Percentiles rank a stretch among this genome's conserved stretches.
Evolutionary conservation across 2,113 vertebrate species (phyloP).

Genomic region (Apeltes quadracus): DNA sequence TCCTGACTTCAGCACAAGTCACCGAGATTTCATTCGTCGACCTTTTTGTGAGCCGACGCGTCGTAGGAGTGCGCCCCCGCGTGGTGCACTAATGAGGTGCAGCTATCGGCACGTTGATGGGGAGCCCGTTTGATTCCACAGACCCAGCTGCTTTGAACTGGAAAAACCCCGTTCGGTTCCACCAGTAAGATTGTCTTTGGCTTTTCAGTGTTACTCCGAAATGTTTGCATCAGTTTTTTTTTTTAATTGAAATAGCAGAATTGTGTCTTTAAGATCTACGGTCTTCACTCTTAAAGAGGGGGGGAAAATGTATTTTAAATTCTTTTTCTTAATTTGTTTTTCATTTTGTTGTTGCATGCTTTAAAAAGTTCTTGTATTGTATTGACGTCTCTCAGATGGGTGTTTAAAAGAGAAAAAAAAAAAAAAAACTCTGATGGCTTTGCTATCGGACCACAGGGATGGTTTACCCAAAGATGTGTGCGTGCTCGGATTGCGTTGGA

Average conservation of each 20-base stretch:
- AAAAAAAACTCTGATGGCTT: slow-evolving; percentile 63
- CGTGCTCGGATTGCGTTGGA: slow-evolving; percentile 74
- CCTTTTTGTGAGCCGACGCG: slow-evolving; percentile 21
- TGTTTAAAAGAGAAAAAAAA: slow-evolving; percentile 54
- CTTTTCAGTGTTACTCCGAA: slow-evolving; percentile 76
- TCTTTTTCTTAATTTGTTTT: slow-evolving; percentile 52
- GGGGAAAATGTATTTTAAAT: slow-evolving; percentile 79
- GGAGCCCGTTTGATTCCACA: slow-evolving; percentile 46
- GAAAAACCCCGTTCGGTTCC: slow-evolving; percentile 33
- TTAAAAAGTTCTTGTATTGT: slow-evolving; percentile 73
- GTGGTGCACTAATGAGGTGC: slow-evolving; percentile 18
- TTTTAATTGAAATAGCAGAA: slow-evolving; percentile 67
- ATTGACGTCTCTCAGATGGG: slow-evolving; percentile 66
- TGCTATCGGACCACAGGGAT: slow-evolving; percentile 59
- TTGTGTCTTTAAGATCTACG: slow-evolving; percentile 84
- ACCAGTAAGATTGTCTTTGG: slow-evolving; percentile 44
- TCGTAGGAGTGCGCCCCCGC: slow-evolving; percentile 14
- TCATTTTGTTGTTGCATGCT: slow-evolving; percentile 78
- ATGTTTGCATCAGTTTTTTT: slow-evolving; percentile 74
- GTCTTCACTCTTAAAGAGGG: slow-evolving; percentile 90
- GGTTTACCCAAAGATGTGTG: slow-evolving; percentile 74
- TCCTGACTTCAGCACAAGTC: slow-evolving; percentile 61
- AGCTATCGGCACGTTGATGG: slow-evolving; percentile 42
- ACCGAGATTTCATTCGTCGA: slow-evolving; percentile 17
- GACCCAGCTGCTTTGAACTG: slow-evolving; percentile 59